Evolutionary conservation across 2,888 invertebrate genomes (phyloP), one percentile per base, ranked within the genome.

Genomic region (Lucinisca nassula): DNA sequence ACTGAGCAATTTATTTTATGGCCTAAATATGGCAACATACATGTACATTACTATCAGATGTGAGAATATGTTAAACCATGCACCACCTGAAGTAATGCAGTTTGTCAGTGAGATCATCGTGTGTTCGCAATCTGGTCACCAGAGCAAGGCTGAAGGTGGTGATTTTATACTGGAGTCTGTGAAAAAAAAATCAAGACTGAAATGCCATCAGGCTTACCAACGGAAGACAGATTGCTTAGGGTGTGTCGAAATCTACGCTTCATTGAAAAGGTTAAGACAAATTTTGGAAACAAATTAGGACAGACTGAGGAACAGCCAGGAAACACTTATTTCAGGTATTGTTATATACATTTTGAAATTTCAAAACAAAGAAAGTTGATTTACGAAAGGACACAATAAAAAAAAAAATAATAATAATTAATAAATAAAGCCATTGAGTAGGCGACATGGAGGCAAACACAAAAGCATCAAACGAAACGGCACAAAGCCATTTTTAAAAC

Each of bases 131-230:
- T 75, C 75, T 1, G 75, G 75, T 30, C 75, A 75, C 30, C 32
- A 27, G 30, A 75, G 75, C n/a, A 75, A 75, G 32, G 75, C 75
- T 3, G 75, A 75, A 30, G 75, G 75, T 1, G 75, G 75, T 1
- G 75, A 75, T 30, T 75, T 51, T 30, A 75, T 75, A 4, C 51
- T 75, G 3, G 75, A 75, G 32, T 32, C 32, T 2, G 30, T 30
- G 1, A 75, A 75, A 12, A 75, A n/a, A 51, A 51, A n/a, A 51
- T 75, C 27, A 75, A 75, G 51, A 27, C 49, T 32, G 27, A 32
- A 14, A 75, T 75, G 75, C 75, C 75, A 24, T 8, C n/a, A 24
- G 75, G 75, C 1, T 45, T 75, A 10, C 51, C 51, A 0, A 75
- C 75, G 14, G 75, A 75, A 21, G 73, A 73, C 14, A 8, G 73